phyloP scores from a whole-genome alignment of 2,797 vertebrate species.

The Toxotes lorentzi region DNA sequence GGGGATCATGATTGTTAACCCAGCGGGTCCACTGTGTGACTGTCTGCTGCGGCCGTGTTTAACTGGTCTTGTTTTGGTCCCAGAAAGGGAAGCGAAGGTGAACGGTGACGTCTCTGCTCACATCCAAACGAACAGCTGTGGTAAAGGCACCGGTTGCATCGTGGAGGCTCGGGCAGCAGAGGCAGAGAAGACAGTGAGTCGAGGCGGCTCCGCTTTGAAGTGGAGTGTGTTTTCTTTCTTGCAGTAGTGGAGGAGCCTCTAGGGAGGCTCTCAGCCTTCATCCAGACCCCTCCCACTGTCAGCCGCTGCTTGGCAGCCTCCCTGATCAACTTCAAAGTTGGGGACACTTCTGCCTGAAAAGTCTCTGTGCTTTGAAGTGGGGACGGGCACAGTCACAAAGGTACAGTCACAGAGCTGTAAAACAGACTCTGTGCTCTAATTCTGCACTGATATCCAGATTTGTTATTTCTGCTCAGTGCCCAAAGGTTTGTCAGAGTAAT shows the following conservation, averaged over 20 bases:
- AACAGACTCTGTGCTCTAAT: constrained; percentile 19
- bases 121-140: too few species aligned
- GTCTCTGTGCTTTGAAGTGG: constrained; percentile 43
- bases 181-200: constrained; percentile 12
- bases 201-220: constrained; percentile 42
- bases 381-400: constrained; percentile 27
- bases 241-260: constrained; percentile 29
- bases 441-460: constrained; percentile 15
- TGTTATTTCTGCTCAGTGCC: constrained; percentile 2
- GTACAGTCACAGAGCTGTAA: constrained; percentile 9
- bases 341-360: constrained; percentile 54
- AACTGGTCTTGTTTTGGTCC: too few species aligned
- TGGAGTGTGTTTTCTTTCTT: constrained; percentile 15
- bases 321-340: constrained; percentile 62
- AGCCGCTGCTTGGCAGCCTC: constrained; percentile 45
- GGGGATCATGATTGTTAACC: too few species aligned
- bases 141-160: background rate
- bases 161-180: background rate
- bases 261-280: constrained; percentile 57
- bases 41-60: too few species aligned
- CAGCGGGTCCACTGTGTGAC: too few species aligned
- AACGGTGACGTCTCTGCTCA: background rate
- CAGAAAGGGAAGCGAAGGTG: too few species aligned
- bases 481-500: constrained; percentile 9
- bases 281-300: constrained; percentile 49